phyloP scores from a whole-genome alignment of 2,113 vertebrate genomes.

The Raja brachyura region DNA sequence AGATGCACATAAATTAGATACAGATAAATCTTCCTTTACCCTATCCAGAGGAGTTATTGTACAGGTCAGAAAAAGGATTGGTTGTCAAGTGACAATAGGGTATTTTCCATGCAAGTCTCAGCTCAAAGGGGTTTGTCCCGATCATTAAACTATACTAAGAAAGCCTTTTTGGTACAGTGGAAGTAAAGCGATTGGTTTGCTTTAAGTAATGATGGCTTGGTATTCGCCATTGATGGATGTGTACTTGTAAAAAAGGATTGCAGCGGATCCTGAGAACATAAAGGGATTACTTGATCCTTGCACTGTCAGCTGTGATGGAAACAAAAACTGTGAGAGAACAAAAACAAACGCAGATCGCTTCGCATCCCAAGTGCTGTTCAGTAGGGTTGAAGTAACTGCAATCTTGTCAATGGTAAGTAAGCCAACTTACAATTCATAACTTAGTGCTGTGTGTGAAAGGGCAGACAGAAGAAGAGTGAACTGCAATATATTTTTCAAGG shows the following conservation, averaged over 20 bases:
- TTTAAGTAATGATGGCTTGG: neutral
- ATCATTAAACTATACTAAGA: neutral
- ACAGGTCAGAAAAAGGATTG: neutral
- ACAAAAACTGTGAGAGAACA: neutral
- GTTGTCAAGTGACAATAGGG: neutral
- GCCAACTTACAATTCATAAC: neutral
- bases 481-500: neutral
- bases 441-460: neutral
- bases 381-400: neutral
- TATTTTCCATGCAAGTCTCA: neutral
- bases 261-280: slow-evolving; percentile 27
- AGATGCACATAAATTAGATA: neutral
- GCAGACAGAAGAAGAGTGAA: neutral
- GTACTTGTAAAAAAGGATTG: neutral
- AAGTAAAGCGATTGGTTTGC: neutral
- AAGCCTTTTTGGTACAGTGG: neutral
- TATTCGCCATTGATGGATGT: neutral
- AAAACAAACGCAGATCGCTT: neutral
- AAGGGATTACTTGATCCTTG: neutral
- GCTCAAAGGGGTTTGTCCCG: neutral
- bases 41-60: neutral
- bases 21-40: neutral
- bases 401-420: neutral
- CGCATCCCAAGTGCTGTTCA: neutral
- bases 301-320: neutral